Percentiles rank a stretch among this genome's conserved stretches.
Evolutionary conservation across 2,888 invertebrate species (phyloP).

Genomic region (Heteromyza rotundicornis): DNA sequence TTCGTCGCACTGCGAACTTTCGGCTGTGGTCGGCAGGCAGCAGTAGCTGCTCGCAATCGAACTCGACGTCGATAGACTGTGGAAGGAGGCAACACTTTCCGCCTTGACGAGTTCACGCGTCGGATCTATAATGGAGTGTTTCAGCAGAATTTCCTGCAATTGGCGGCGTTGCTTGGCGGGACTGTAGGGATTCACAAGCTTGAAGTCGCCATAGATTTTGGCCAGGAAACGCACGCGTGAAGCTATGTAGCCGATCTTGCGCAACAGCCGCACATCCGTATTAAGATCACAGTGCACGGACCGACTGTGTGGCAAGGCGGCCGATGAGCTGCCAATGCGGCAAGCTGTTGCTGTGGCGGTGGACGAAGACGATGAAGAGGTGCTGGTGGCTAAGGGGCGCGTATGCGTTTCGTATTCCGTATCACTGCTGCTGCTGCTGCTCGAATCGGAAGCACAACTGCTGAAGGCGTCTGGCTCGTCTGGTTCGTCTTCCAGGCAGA

Average conservation of each 20-base stretch:
- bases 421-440: conserved; percentile 25
- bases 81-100: neutral
- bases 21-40: conserved; percentile 24
- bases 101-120: conserved; percentile 40
- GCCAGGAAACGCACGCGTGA: conserved; percentile 58
- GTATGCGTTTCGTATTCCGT: conserved; percentile 29
- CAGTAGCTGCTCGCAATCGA: conserved; percentile 36
- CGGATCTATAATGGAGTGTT: conserved; percentile 50
- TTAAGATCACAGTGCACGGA: conserved; percentile 30
- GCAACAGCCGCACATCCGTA: conserved; percentile 59
- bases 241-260: conserved; percentile 61
- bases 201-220: conserved; percentile 55
- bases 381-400: conserved; percentile 33
- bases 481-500: too few species aligned
- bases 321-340: conserved; percentile 31
- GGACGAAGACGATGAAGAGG: conserved; percentile 30
- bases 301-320: conserved; percentile 4
- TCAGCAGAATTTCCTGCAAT: conserved; percentile 52
- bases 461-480: conserved; percentile 32
- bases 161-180: conserved; percentile 55
- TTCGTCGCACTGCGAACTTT: conserved; percentile 12
- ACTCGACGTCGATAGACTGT: conserved; percentile 34
- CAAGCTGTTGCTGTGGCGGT: conserved; percentile 17
- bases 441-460: conserved; percentile 35
- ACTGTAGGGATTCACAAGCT: conserved; percentile 56